A percentile compares a stretch with the other conserved stretches of the same genome.
Evolutionary conservation across 2,888 invertebrate species (phyloP).

Genomic region (Pocota personata): DNA sequence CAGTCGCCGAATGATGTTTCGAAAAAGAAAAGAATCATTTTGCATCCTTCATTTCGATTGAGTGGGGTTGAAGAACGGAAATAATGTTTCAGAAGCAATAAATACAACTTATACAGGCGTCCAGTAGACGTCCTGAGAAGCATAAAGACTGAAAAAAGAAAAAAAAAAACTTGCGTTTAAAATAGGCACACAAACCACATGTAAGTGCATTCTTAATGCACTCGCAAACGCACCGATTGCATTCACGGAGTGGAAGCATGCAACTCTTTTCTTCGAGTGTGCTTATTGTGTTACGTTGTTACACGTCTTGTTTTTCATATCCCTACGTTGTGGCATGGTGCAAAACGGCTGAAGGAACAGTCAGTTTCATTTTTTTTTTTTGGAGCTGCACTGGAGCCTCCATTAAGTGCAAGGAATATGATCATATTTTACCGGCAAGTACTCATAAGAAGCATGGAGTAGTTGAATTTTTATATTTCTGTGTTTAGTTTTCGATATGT

Average conservation of each 20-base stretch:
- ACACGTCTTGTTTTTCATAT: slow-evolving; percentile 28
- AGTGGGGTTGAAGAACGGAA: slow-evolving; percentile 56
- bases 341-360: slow-evolving; percentile 5
- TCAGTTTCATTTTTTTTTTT: slow-evolving; percentile 4
- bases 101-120: slow-evolving; percentile 44
- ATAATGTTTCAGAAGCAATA: slow-evolving; percentile 48
- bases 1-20: background rate
- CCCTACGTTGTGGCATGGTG: slow-evolving; percentile 17
- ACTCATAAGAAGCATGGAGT: background rate
- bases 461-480: background rate
- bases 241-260: slow-evolving; percentile 31
- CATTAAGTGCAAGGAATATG: background rate
- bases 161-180: slow-evolving; percentile 28
- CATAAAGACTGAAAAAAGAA: slow-evolving; percentile 11
- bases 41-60: slow-evolving; percentile 36
- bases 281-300: slow-evolving; percentile 44
- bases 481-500: slow-evolving; percentile 28
- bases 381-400: background rate
- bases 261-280: slow-evolving; percentile 50
- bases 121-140: slow-evolving; percentile 39
- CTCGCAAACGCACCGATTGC: slow-evolving; percentile 38
- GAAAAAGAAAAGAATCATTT: slow-evolving; percentile 5
- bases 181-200: slow-evolving; percentile 51
- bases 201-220: slow-evolving; percentile 51
- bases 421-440: background rate